Conservation (phyloP, 92 coral and sea anemone genomes). For the Phenganax stokvisi region DNA sequence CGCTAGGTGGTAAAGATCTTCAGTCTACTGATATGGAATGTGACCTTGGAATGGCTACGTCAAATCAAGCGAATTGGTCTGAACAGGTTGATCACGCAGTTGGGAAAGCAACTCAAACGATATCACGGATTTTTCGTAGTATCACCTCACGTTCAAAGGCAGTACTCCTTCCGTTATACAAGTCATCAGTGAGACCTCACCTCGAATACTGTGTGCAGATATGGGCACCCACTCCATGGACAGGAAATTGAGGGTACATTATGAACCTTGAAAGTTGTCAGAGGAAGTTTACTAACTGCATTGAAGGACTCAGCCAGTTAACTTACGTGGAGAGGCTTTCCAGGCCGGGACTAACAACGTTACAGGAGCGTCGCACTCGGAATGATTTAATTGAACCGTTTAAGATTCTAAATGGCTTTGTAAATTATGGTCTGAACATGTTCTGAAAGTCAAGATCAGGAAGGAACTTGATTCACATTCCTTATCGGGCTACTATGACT, state of each 20-base stretch:
- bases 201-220: not conserved
- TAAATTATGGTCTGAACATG: not conserved
- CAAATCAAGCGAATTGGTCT: not conserved
- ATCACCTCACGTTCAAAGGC: not conserved
- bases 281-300: not conserved
- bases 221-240: not conserved
- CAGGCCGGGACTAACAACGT: not conserved
- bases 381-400: not conserved
- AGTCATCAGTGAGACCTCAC: not conserved
- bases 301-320: not conserved
- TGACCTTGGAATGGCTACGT: not conserved
- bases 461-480: not conserved
- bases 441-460: not conserved
- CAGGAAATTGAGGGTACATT: not conserved
- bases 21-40: not conserved
- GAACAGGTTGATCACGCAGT: not conserved
- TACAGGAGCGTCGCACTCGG: not conserved
- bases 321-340: not conserved
- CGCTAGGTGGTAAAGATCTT: not conserved
- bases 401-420: not conserved
- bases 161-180: not conserved
- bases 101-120: not conserved
- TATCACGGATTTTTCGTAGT: not conserved
- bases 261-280: not conserved
- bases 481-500: not conserved